phyloP scores from a whole-genome alignment of 2,113 vertebrate genomes.

The Chiloscyllium plagiosum region DNA sequence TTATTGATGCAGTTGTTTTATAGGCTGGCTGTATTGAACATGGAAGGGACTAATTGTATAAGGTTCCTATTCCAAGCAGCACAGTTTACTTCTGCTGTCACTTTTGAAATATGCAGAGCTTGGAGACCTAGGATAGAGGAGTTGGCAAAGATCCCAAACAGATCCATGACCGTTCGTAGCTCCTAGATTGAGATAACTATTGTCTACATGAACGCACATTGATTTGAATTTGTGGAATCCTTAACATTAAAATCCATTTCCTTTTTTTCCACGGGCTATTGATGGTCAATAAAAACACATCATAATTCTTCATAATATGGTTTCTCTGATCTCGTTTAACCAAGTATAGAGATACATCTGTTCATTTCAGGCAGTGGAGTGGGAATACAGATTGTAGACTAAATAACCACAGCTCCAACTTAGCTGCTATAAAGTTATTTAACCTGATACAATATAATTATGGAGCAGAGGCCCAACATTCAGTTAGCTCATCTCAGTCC shows the following conservation, averaged over 20 bases:
- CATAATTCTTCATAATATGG: conserved; percentile 13
- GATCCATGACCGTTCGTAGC: background rate
- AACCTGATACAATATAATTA: background rate
- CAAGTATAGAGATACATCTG: conserved; percentile 1
- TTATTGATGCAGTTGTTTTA: conserved; percentile 6
- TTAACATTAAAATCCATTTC: background rate
- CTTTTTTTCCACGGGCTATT: background rate
- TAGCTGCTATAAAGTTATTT: background rate
- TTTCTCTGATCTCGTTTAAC: background rate
- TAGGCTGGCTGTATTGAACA: background rate
- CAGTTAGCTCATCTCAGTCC: background rate
- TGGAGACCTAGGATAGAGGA: background rate
- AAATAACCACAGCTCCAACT: conserved; percentile 7
- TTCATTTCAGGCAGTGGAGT: background rate
- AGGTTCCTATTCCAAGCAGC: background rate
- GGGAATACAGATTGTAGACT: conserved; percentile 28
- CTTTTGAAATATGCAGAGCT: background rate
- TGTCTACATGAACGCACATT: background rate
- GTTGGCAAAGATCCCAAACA: background rate
- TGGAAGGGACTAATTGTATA: background rate
- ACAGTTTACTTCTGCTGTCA: background rate
- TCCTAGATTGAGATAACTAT: background rate
- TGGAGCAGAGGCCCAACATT: background rate
- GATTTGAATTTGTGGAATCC: conserved; percentile 6
- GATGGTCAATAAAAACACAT: background rate